Base-by-base conservation (phyloP, 2,113 vertebrate genomes). In the Seriola quinqueradiata region DNA sequence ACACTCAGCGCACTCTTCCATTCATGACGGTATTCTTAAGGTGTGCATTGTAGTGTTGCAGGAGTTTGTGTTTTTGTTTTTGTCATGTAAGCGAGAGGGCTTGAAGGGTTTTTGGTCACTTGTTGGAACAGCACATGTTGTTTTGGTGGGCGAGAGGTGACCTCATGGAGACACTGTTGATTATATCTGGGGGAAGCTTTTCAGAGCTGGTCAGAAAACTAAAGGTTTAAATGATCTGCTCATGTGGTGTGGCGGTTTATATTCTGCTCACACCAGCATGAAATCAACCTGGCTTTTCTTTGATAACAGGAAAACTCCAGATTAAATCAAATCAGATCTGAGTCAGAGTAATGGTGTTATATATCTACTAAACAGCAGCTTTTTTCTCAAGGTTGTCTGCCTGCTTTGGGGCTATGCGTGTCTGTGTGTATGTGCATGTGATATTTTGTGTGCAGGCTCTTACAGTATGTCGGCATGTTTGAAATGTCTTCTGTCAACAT, bases 391-490 rank as follows among this genome's bases (percentile, higher is more conserved):
- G 10, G 64, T 10, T 46, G 67, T 76, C 36, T 23, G 77, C 58
- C 77, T 84, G 85, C 70, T 38, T 59, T 34, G 38, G 73, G 65
- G 64, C 46, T 73, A 0, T 12, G 50, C 1, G 70, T 71, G 75
- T 73, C 28, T 25, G 67, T 70, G 59, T 58, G 80, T 74, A 14
- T 46, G 71, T 89, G 89, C 82, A 87, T 90, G 89, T 81, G 74
- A 64, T 75, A 63, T 91, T 77, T 64, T 85, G 85, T 36, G 58
- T 80, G 82, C 59, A 55, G 75, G 66, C 65, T 82, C 73, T 71
- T 48, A 6, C 5, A 23, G 44, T 63, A 4, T 14, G 32, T 82
- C 36, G 5, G 81, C 86, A 88, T 89, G 86, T 86, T 68, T 59
- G 28, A 77, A 38, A 23, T 4, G 58, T 78, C 54, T 66, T 54